These are phyloP conservation scores for Neofelis nebulosa DNA, from an alignment of 2,113 vertebrate genomes.

Conservation along the genomic window DNA sequence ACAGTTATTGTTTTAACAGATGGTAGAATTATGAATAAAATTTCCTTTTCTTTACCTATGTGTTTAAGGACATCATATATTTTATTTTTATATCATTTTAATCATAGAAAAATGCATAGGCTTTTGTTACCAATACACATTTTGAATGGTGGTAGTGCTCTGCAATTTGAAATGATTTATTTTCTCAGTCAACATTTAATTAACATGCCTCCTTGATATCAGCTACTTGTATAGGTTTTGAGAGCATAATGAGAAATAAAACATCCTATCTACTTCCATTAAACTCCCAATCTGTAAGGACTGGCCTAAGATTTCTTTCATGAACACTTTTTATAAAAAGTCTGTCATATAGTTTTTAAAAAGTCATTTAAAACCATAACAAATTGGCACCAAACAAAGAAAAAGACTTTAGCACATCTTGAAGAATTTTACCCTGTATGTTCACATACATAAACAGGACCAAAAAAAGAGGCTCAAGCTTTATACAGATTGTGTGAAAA, in stretches of 20 bases:
- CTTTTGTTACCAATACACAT: background rate
- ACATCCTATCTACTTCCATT: background rate
- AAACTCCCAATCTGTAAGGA: background rate
- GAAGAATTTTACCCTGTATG: background rate
- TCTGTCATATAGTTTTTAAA: background rate
- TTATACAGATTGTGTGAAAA: background rate
- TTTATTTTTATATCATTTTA: background rate
- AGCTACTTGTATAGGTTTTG: background rate
- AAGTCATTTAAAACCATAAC: background rate
- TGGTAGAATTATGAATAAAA: background rate
- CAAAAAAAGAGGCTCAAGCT: background rate
- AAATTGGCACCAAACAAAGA: background rate
- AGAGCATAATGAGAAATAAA: background rate
- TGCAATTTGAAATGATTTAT: background rate
- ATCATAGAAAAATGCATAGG: background rate
- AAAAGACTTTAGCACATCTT: background rate
- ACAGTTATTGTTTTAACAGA: background rate
- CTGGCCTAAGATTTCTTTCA: background rate
- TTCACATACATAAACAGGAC: background rate
- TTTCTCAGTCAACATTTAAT: slow-evolving; percentile 13
- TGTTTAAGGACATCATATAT: background rate
- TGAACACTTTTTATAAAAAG: background rate
- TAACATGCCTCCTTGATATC: background rate
- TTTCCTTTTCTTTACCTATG: background rate
- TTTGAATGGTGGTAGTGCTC: slow-evolving; percentile 1